Percentiles rank a stretch among this genome's conserved stretches.
phyloP scores from a whole-genome alignment of 2,888 invertebrate species.

The Tubulanus polymorphus region DNA sequence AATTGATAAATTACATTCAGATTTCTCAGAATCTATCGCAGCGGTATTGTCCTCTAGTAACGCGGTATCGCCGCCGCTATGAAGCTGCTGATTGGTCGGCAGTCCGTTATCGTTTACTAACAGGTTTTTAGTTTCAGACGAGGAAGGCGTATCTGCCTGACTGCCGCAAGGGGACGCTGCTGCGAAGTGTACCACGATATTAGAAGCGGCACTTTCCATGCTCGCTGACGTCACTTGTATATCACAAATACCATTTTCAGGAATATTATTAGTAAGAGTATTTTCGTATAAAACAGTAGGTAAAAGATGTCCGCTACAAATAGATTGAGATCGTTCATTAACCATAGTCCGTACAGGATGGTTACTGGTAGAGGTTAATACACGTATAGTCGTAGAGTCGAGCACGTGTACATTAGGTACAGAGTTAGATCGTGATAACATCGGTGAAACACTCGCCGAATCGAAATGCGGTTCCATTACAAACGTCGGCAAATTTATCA shows the following conservation, averaged over 20 bases:
- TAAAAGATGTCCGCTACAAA: neutral
- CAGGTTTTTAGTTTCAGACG: neutral
- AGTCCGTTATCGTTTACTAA: neutral
- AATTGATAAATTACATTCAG: neutral
- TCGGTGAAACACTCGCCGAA: constrained; percentile 31
- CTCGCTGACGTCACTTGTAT: neutral
- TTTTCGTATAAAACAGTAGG: neutral
- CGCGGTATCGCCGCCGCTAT: neutral
- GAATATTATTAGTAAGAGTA: neutral
- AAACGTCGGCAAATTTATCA: constrained; percentile 59
- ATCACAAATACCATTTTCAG: neutral
- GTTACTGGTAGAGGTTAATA: neutral
- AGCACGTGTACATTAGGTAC: constrained; percentile 37
- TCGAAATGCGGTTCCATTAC: constrained; percentile 47
- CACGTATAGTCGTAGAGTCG: neutral
- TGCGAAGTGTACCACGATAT: constrained; percentile 47
- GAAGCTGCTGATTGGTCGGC: neutral
- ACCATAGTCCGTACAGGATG: too few relatives aligned
- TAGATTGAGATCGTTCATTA: neutral
- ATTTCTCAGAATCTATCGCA: too few relatives aligned
- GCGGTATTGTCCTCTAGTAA: too few relatives aligned
- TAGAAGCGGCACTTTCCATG: constrained; percentile 18
- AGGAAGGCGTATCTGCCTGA: constrained; percentile 10
- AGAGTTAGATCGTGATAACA: constrained; percentile 49
- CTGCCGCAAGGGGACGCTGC: constrained; percentile 35